These are phyloP conservation scores for Cyclargus thomasi DNA, from an alignment of 1,140 invertebrate genomes.

Conservation along the genomic window DNA sequence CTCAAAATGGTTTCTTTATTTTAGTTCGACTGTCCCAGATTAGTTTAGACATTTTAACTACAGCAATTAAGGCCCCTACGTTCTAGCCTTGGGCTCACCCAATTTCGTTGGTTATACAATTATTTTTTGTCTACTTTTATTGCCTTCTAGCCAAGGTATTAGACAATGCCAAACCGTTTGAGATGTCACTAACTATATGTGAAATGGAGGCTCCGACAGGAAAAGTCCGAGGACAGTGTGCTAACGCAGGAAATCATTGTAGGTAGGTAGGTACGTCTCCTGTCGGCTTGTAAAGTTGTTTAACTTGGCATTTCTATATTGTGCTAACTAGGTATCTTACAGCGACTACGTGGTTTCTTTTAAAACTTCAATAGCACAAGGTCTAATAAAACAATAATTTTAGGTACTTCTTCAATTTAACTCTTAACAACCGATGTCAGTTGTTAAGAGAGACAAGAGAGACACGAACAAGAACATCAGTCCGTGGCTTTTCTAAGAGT, in stretches of 20 bases:
- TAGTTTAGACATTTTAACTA: background rate
- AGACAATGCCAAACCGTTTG: background rate
- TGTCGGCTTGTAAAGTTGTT: background rate
- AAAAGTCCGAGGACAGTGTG: conserved; percentile 2
- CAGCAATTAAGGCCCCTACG: background rate
- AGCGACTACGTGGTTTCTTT: no score
- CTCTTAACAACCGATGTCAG: no score
- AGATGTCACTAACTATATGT: conserved; percentile 7
- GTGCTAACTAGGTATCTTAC: no score
- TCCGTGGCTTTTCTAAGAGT: no score
- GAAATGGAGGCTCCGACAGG: conserved; percentile 10
- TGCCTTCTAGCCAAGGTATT: conserved; percentile 8
- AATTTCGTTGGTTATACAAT: background rate
- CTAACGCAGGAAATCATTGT: background rate
- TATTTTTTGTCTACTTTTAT: background rate
- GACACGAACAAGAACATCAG: no score
- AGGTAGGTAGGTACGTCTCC: background rate
- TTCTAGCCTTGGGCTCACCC: background rate
- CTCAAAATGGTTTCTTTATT: no score
- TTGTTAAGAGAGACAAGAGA: no score
- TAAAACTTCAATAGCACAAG: no score
- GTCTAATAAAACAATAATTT: no score
- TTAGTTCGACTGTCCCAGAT: background rate
- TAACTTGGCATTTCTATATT: background rate
- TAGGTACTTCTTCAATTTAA: no score